Conservation (phyloP, 2,888 invertebrate species). For the Andricus quercusramuli region DNA sequence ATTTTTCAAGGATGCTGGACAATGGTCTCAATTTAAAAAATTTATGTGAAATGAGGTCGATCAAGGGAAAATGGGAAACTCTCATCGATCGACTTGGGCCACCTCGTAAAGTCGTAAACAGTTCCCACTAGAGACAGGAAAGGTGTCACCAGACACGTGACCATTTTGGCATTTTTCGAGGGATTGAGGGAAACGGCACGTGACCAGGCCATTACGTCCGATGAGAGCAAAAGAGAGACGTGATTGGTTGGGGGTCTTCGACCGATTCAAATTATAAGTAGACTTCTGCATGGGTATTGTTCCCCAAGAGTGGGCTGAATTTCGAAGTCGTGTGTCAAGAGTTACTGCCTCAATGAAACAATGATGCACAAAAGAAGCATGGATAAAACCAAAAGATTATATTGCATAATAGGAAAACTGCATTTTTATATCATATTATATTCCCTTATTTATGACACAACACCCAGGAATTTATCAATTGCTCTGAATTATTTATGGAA, state of each 20-base stretch:
- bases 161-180: slow-evolving; percentile 11
- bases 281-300: slow-evolving; percentile 32
- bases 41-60: background rate
- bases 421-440: background rate
- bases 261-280: slow-evolving; percentile 36
- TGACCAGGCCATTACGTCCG: slow-evolving; percentile 36
- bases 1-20: no score
- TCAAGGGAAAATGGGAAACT: slow-evolving; percentile 9
- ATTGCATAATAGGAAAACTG: slow-evolving; percentile 11
- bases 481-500: background rate
- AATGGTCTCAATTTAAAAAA: no score
- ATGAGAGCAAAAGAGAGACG: slow-evolving; percentile 19
- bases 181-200: slow-evolving; percentile 38
- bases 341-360: slow-evolving; percentile 19
- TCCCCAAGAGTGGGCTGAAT: slow-evolving; percentile 34
- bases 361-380: slow-evolving; percentile 32
- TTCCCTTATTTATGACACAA: slow-evolving; percentile 1
- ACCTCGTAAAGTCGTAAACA: slow-evolving; percentile 1
- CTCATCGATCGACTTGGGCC: slow-evolving; percentile 10
- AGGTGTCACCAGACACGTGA: slow-evolving; percentile 36
- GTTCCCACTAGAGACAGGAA: slow-evolving; percentile 26
- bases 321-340: slow-evolving; percentile 39
- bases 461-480: background rate
- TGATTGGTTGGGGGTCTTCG: slow-evolving; percentile 14
- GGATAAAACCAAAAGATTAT: slow-evolving; percentile 23